Conservation (phyloP, 2,113 vertebrate species). For the Otolemur garnettii region DNA sequence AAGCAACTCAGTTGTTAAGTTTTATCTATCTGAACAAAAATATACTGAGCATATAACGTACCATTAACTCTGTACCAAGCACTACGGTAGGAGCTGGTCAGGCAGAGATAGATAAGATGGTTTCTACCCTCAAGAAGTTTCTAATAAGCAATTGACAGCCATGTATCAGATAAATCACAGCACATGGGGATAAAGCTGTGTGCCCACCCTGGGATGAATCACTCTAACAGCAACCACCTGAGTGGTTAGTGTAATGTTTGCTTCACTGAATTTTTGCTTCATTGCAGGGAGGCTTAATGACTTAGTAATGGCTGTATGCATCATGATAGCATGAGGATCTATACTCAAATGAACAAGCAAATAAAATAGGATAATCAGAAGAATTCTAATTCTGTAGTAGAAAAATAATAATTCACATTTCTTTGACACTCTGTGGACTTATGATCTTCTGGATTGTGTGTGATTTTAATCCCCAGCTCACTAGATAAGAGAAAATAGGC, state of each 20-base stretch:
- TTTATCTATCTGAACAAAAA: conserved; percentile 40
- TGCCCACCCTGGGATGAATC: not conserved
- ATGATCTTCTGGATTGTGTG: not conserved
- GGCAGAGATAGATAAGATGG: not conserved
- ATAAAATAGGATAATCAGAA: not conserved
- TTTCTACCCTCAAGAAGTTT: not conserved
- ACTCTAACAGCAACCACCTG: not conserved
- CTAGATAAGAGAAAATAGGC: conserved; percentile 34
- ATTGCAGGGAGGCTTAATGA: not conserved
- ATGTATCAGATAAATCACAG: not conserved
- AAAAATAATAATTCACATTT: conserved; percentile 19
- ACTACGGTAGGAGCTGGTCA: not conserved
- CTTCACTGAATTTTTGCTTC: not conserved
- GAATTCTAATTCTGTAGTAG: not conserved
- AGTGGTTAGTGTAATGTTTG: not conserved
- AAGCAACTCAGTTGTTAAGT: not conserved
- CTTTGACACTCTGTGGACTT: not conserved
- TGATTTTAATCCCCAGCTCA: not conserved
- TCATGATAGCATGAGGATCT: not conserved
- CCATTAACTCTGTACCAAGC: not conserved
- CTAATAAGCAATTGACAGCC: not conserved
- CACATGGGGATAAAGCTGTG: not conserved
- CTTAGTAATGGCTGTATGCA: not conserved
- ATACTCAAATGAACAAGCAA: not conserved
- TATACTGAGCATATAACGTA: not conserved